Conservation (phyloP, 2,888 invertebrate genomes). For the Troides helena region DNA sequence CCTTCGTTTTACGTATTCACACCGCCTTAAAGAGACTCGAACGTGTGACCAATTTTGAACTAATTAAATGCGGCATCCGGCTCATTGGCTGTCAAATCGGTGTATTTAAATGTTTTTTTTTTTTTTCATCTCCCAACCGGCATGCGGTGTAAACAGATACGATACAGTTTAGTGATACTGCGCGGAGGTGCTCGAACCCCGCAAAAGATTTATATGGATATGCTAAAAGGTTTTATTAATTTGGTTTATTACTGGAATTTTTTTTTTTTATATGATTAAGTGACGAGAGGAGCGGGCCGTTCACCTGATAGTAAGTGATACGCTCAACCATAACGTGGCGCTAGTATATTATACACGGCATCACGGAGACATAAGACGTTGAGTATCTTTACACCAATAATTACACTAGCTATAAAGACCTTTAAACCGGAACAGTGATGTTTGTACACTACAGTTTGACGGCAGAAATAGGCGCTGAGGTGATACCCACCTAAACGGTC, state of each 20-base stretch:
- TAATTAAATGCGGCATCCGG: conserved; percentile 74
- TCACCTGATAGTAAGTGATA: too few species aligned
- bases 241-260: not conserved
- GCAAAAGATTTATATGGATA: conserved; percentile 39
- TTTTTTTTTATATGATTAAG: too few species aligned
- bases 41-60: conserved; percentile 66
- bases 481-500: too few species aligned
- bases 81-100: conserved; percentile 71
- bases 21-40: conserved; percentile 35
- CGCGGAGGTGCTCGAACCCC: conserved; percentile 38
- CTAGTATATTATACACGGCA: too few species aligned
- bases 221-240: conserved; percentile 19
- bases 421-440: too few species aligned
- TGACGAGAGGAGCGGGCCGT: too few species aligned
- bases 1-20: conserved; percentile 29
- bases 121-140: conserved; percentile 24
- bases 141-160: conserved; percentile 53
- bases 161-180: conserved; percentile 59
- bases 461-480: too few species aligned
- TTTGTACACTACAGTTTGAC: too few species aligned
- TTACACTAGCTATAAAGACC: too few species aligned
- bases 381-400: too few species aligned
- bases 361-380: too few species aligned
- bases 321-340: too few species aligned
- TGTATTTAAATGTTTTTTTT: conserved; percentile 45